These are phyloP conservation scores for Agrotis exclamationis DNA, from an alignment of 2,888 invertebrate species.

Conservation along the genomic window DNA sequence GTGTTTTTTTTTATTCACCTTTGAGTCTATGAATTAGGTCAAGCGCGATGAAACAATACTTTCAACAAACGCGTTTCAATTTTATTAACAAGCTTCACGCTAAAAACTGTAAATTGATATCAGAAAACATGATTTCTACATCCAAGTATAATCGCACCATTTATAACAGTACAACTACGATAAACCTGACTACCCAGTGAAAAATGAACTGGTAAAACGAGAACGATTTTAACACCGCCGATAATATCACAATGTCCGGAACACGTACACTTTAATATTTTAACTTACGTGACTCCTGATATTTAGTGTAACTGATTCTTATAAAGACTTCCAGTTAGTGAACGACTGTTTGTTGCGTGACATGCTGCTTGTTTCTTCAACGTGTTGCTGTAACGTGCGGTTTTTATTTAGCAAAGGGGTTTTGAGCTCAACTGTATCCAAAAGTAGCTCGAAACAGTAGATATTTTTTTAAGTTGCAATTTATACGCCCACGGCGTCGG, in stretches of 20 bases:
- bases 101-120: background rate
- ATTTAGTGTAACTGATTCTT: slow-evolving; percentile 44
- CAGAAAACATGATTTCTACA: slow-evolving; percentile 14
- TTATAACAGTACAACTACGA: slow-evolving; percentile 29
- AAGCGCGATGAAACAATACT: background rate
- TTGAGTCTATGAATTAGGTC: background rate
- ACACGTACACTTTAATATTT: slow-evolving; percentile 65
- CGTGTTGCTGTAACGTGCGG: background rate
- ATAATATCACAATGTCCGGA: slow-evolving; percentile 66
- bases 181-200: slow-evolving; percentile 48
- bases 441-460: too few relatives aligned
- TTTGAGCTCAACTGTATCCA: too few relatives aligned
- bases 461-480: too few relatives aligned
- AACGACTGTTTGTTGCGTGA: background rate
- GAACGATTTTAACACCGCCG: slow-evolving; percentile 56
- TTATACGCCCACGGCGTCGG: too few relatives aligned
- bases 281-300: slow-evolving; percentile 56
- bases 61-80: background rate
- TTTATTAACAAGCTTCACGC: background rate
- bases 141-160: slow-evolving; percentile 32
- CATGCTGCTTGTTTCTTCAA: background rate
- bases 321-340: background rate
- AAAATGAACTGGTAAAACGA: slow-evolving; percentile 56
- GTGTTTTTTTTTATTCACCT: too few relatives aligned
- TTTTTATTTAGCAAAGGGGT: background rate